Base-by-base conservation (phyloP, 2,888 invertebrate genomes). In the Synanthedon vespiformis region DNA sequence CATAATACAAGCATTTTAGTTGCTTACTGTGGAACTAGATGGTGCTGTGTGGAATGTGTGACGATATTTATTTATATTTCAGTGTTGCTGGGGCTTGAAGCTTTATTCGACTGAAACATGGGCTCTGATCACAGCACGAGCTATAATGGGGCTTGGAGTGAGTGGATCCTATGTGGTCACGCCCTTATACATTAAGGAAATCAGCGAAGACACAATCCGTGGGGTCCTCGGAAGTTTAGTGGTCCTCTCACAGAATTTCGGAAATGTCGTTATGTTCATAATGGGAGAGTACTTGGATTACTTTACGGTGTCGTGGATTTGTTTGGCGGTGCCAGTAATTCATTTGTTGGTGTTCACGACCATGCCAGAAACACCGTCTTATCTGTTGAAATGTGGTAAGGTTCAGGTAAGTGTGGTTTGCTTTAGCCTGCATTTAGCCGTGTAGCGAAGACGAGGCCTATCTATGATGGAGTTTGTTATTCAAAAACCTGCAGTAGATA, bases 351-450 rank as follows among this genome's bases (percentile, higher is more conserved):
- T 82, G 52, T 87, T 86, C 57, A 71, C 68, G 0, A 62, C 77
- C 2, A 84, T 87, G 86, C 87, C 87, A 2, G 87, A 87, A 50
- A 86, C 87, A 0, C 87, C 87, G 0, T 83, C 83, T 8, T 87
- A 74, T 59, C 61, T 87, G 51, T 57, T 87, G 54, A 86, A 85
- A 64, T 65, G 71, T 50, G 87, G 87, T 0, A 80, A 84, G 55
- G 72, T 80, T 40, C 83, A 86, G 74, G 87, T 87, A 40, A 65
- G 74, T 55, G 34, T 1, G 22, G 22, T 5, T 22, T 22, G 5
- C 22, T 22, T 22, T 22, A 5, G 22, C 22, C 4, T 4, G 22
- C 22, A 22, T 5, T 22, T 22, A 22, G 5, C 22, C 22, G 22
- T 22, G 22, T 5, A 22, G 22, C 22, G 22, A 22, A 22, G 5